phyloP scores from a whole-genome alignment of 1,140 invertebrate genomes.

The Papilio aristodemus region DNA sequence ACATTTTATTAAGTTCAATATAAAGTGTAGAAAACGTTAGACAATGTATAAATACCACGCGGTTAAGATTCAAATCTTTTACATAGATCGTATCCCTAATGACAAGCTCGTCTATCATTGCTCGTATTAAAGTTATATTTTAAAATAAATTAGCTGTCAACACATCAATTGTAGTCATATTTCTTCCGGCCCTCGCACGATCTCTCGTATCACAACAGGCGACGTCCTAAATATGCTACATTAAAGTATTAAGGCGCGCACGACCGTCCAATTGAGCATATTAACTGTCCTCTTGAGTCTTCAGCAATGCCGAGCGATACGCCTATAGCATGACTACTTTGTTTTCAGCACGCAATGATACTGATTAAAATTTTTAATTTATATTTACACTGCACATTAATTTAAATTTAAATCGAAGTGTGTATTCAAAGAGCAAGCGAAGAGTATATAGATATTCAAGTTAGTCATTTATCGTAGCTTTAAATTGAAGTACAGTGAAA shows the following conservation, averaged over 20 bases:
- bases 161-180: constrained; percentile 27
- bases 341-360: constrained; percentile 27
- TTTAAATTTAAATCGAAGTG: neutral
- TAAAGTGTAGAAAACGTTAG: no score
- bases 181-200: constrained; percentile 28
- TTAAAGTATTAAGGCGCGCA: constrained; percentile 57
- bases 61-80: neutral
- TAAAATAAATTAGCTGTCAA: constrained; percentile 23
- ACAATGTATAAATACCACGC: no score
- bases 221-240: constrained; percentile 54
- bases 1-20: no score
- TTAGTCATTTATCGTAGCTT: no score
- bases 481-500: no score
- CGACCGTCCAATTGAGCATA: constrained; percentile 62
- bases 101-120: neutral
- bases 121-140: neutral
- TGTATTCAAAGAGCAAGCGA: no score
- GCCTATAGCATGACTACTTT: constrained; percentile 25
- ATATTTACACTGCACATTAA: neutral
- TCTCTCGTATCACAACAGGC: constrained; percentile 35
- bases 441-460: no score
- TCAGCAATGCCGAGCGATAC: constrained; percentile 14
- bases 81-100: neutral
- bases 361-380: no score
- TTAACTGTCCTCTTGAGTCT: constrained; percentile 52